Conservation (phyloP, 2,888 invertebrate species). For the Podabrus alpinus region DNA sequence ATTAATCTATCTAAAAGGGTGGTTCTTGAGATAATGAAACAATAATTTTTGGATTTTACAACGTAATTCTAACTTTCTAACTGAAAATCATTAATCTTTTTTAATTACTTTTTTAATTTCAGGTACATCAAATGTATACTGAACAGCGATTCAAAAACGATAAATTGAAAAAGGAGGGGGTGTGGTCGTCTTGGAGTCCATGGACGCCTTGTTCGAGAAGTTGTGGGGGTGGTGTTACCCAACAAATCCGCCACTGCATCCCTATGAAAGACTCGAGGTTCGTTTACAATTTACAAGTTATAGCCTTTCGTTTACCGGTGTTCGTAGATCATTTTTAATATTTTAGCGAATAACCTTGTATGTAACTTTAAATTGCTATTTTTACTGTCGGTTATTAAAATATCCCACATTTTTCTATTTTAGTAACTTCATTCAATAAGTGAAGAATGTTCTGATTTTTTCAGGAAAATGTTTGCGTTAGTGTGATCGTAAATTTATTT, state of each 20-base stretch:
- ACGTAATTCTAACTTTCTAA: neutral
- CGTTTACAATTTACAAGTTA: conserved; percentile 7
- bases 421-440: neutral
- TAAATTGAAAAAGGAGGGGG: conserved; percentile 49
- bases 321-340: neutral
- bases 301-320: neutral
- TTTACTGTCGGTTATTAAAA: neutral
- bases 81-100: conserved; percentile 1
- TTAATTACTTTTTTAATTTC: conserved; percentile 28
- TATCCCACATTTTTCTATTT: neutral
- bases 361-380: neutral
- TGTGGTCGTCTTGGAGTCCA: conserved; percentile 73
- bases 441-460: neutral
- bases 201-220: conserved; percentile 77
- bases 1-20: neutral
- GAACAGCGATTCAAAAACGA: conserved; percentile 47
- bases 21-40: neutral
- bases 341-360: neutral
- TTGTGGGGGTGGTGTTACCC: conserved; percentile 77
- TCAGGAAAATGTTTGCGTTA: conserved; percentile 1
- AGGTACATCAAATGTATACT: conserved; percentile 52
- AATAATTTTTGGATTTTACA: neutral
- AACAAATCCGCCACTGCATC: conserved; percentile 72
- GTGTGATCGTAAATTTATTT: conserved; percentile 1
- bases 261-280: conserved; percentile 56